Evolutionary conservation across 2,797 vertebrate species (phyloP).

Genomic region (Heliangelus exortis): DNA sequence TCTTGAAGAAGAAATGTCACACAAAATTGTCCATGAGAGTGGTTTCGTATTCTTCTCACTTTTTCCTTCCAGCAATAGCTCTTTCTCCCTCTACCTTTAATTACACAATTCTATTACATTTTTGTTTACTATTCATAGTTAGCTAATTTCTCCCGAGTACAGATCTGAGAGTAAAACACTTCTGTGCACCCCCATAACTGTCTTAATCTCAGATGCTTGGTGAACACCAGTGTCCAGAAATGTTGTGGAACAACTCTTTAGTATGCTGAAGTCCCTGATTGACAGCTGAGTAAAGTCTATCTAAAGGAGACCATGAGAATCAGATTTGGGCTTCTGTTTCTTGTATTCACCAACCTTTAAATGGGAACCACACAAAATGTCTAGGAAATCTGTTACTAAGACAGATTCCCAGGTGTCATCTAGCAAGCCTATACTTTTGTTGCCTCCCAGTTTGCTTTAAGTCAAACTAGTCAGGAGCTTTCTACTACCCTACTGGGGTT

Average conservation of each 20-base stretch:
- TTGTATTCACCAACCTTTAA: background rate
- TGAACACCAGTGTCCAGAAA: background rate
- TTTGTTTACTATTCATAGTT: constrained; percentile 22
- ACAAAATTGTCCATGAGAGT: background rate
- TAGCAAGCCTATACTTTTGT: background rate
- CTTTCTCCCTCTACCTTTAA: background rate
- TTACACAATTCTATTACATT: background rate
- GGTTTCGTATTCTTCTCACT: background rate
- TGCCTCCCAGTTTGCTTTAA: background rate
- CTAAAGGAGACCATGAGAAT: background rate
- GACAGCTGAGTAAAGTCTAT: background rate
- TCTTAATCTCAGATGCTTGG: background rate
- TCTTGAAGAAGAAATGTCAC: background rate
- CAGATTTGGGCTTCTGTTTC: background rate
- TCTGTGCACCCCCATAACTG: rapidly evolving
- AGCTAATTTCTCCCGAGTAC: background rate
- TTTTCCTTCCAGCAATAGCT: background rate
- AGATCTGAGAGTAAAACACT: background rate
- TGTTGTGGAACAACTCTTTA: background rate
- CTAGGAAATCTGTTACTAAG: background rate
- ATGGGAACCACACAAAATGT: background rate
- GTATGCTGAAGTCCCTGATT: background rate
- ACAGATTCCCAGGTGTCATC: background rate
- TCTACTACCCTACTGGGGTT: background rate
- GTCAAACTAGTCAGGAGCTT: background rate